Base-by-base conservation (phyloP, 2,888 invertebrate genomes). In the Epirrhoe alternata region DNA sequence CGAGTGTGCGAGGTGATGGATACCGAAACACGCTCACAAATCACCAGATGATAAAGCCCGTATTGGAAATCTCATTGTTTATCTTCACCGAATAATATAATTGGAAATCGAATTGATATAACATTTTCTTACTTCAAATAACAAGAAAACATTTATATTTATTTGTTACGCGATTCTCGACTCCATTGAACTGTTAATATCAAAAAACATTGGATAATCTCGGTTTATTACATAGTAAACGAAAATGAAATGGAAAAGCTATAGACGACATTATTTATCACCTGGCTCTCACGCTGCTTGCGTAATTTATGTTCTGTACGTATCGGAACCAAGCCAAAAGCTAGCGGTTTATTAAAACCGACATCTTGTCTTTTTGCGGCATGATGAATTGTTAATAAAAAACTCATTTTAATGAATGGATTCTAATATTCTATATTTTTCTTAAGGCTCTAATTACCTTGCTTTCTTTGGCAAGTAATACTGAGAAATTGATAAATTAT, bases 301-400 rank as follows among this genome's bases (percentile, higher is more conserved):
- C 73, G 71, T 84, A 61, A 87, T 86, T 86, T 85, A 86, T 83
- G 82, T 74, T 61, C 74, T 53, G 73, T 74, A 51, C 74, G 79
- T 82, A 76, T 81, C 80, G 84, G 78, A 82, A 77, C 77, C 76
- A 66, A 82, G 88, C 86, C 86, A 87, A 87, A 83, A 81, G 75
- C 77, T 78, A 74, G 78, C 68, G 71, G 78, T 80, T 82, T 82
- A 82, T 82, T 79, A 78, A 42, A 65, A 58, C 71, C 70, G 77
- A 77, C 81, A 80, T 82, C 82, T 86, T 85, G 84, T 78, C 78
- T 80, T 79, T 73, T 47, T 58, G 53, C 56, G 16, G 17, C 31
- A 57, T 61, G 61, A 51, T 68, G 61, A 68, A 68, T 64, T 50
- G 38, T 42, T 61, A 42, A 42, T 42, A 42, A 42, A 42, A 42